Conservation (phyloP, 1,140 invertebrate species). For the Aphelinus certus region DNA sequence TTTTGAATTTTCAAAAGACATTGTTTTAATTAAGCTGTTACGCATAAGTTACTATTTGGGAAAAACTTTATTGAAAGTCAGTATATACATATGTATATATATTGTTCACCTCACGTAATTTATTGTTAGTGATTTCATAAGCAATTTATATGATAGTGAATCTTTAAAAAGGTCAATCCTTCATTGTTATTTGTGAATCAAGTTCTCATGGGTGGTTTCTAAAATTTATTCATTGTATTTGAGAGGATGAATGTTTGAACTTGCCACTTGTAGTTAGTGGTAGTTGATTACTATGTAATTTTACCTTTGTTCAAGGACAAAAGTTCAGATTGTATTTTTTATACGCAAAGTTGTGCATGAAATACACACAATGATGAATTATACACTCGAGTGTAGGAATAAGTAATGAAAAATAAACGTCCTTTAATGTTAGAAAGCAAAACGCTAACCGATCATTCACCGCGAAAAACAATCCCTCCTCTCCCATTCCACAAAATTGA, state of each 20-base stretch:
- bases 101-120: too few species aligned
- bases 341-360: constrained; percentile 17
- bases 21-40: constrained; percentile 14
- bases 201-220: not conserved
- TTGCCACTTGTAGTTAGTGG: not conserved
- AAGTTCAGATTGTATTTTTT: constrained; percentile 30
- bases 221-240: constrained; percentile 11
- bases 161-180: not conserved
- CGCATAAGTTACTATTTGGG: constrained; percentile 4
- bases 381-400: too few species aligned
- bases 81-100: too few species aligned
- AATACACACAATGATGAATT: not conserved
- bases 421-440: constrained; percentile 3
- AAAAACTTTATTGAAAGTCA: not conserved
- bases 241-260: constrained; percentile 10
- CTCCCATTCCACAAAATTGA: too few species aligned
- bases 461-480: too few species aligned
- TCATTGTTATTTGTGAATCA: constrained; percentile 20
- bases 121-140: not conserved
- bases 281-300: constrained; percentile 24
- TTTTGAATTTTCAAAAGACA: constrained; percentile 10
- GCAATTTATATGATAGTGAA: not conserved
- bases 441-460: not conserved
- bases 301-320: constrained; percentile 15
- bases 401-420: constrained; percentile 23